phyloP scores from a whole-genome alignment of 2,888 invertebrate genomes.

The Branchipolynoe longqiensis region DNA sequence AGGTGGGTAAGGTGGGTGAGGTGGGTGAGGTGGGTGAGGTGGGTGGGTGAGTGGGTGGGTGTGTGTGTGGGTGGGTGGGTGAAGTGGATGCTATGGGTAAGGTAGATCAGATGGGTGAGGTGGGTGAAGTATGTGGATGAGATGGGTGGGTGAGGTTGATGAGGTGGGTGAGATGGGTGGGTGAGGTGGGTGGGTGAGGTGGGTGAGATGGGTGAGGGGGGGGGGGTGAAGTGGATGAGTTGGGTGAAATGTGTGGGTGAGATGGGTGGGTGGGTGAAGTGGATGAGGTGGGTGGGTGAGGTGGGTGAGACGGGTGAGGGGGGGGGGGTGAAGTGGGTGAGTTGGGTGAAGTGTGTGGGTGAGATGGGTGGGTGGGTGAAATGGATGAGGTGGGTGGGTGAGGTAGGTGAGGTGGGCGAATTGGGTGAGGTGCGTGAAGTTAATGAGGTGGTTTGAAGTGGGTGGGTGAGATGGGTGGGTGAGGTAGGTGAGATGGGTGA shows the following conservation, averaged over 20 bases:
- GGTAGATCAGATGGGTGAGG: neutral
- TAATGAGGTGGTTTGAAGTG: no score
- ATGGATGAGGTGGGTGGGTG: no score
- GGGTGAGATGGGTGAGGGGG: neutral
- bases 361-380: no score
- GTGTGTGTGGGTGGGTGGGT: neutral
- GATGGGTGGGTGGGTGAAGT: neutral
- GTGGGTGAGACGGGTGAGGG: no score
- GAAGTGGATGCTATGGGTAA: neutral
- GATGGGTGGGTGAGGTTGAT: neutral
- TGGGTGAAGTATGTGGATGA: neutral
- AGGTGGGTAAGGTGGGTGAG: neutral
- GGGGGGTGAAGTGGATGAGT: neutral
- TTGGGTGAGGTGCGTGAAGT: no score
- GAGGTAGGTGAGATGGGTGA: no score
- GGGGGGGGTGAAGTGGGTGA: no score
- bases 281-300: no score
- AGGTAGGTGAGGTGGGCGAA: no score
- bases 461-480: no score
- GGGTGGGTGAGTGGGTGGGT: neutral
- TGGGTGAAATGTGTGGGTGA: neutral
- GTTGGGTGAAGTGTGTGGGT: no score
- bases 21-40: neutral
- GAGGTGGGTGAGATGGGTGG: neutral
- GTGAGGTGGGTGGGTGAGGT: neutral